Evolutionary conservation across 2,888 invertebrate genomes (phyloP).

Genomic region (Drosophila ustulata): DNA sequence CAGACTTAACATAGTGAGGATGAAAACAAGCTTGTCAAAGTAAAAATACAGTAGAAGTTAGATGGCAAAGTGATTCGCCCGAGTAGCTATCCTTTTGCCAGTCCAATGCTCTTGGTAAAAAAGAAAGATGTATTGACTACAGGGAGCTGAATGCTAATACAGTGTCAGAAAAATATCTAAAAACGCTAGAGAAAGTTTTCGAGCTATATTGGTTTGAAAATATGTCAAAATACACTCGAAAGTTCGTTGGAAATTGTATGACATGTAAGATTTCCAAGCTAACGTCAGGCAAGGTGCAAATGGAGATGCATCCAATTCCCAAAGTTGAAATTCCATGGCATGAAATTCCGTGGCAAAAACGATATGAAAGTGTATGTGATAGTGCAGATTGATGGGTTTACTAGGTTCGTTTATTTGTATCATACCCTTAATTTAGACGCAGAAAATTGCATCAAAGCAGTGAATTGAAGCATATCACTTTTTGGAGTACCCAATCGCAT

Average conservation of each 20-base stretch:
- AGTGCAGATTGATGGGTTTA: neutral
- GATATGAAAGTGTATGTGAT: neutral
- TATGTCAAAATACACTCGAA: no score
- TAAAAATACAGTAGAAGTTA: neutral
- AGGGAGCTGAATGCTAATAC: no score
- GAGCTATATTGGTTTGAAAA: no score
- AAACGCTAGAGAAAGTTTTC: neutral
- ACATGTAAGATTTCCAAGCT: no score
- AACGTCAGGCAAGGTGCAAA: neutral
- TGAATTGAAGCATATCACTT: neutral
- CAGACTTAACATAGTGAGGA: no score
- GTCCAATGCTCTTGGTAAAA: no score
- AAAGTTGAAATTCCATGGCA: constrained; percentile 2
- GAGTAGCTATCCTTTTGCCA: no score
- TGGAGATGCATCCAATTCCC: constrained; percentile 1
- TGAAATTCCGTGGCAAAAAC: neutral
- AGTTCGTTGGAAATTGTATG: no score
- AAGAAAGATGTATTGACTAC: no score
- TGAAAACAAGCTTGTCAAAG: no score
- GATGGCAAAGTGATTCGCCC: no score
- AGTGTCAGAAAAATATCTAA: neutral
- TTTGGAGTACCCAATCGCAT: neutral
- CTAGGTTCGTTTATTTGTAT: neutral
- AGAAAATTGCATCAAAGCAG: constrained; percentile 1
- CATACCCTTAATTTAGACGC: neutral